Evolutionary conservation across 2,888 invertebrate species (phyloP), one percentile per base, ranked within the genome.

Genomic region (Tipula helvola): DNA sequence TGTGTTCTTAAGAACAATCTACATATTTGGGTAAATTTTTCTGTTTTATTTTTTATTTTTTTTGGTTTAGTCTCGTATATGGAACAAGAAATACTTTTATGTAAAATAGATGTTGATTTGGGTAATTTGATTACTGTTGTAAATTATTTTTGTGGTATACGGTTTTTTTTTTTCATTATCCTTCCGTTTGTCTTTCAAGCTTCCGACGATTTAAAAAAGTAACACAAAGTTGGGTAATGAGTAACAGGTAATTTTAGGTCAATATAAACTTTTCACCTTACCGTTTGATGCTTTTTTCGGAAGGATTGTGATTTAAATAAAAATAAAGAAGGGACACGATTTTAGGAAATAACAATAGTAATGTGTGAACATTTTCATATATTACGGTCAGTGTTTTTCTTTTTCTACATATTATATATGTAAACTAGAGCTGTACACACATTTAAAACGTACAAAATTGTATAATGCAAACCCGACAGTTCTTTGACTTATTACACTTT

Each of bases 21-120:
- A 71, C 28, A 71, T 71, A 71, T 71, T 71, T 71, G 71, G 71
- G 28, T 71, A 71, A 71, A 71, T 71, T 71, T 71, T 52, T 52
- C 52, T 52, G 28, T 28, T 28, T 28, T 28, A 1, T 28, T 16
- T 52, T 52, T 16, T 16, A 39, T 7, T 7, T 57, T 16, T 71
- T 28, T 71, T 3, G 10, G 28, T 10, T 18, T 28, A 28, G n/a
- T 16, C 5, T n/a, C 28, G 16, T 71, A 71, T 8, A 18, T 28
- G 7, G 10, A 71, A 28, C 71, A 52, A 52, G 52, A 52, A 52
- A 71, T 71, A 71, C 71, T 71, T 71, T 71, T 71, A 71, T 71
- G 71, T 71, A 71, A 71, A 71, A 71, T 71, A 71, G 71, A 71
- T 71, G 71, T 71, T 71, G 71, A 71, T 71, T 71, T 71, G 71